A percentile compares a stretch with the other conserved stretches of the same genome.
Conservation (phyloP, 2,888 invertebrate species). For the Drosophila prostipennis region DNA sequence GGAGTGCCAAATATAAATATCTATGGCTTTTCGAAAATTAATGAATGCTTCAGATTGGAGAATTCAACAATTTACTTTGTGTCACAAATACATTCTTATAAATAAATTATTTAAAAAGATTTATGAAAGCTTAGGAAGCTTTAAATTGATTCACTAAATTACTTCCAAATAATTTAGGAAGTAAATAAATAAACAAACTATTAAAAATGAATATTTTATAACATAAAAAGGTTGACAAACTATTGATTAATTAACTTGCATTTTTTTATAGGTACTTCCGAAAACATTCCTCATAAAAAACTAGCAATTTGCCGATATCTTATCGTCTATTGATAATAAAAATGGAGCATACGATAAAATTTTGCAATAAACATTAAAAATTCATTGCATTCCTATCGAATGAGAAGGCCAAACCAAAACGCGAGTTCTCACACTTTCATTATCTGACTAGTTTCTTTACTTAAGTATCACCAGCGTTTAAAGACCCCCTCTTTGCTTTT, state of each 20-base stretch:
- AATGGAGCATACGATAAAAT: constrained; percentile 5
- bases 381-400: constrained; percentile 3
- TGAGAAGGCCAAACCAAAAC: neutral
- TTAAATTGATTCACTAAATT: neutral
- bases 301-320: constrained; percentile 1
- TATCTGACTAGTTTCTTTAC: neutral
- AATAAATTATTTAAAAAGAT: neutral
- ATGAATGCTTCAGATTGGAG: neutral
- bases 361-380: constrained; percentile 9
- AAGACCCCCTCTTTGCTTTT: constrained; percentile 4
- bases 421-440: neutral
- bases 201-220: neutral
- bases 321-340: constrained; percentile 9
- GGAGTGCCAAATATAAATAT: neutral
- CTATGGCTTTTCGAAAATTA: neutral
- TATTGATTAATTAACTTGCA: constrained; percentile 6
- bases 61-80: neutral
- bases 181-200: neutral
- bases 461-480: constrained; percentile 7
- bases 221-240: neutral
- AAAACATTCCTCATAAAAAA: neutral
- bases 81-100: too few species aligned
- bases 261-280: neutral
- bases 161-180: neutral
- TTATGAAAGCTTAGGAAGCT: neutral